A percentile compares a stretch with the other conserved stretches of the same genome.
phyloP scores from a whole-genome alignment of 2,888 invertebrate genomes.

The Anthophora plumipes region DNA sequence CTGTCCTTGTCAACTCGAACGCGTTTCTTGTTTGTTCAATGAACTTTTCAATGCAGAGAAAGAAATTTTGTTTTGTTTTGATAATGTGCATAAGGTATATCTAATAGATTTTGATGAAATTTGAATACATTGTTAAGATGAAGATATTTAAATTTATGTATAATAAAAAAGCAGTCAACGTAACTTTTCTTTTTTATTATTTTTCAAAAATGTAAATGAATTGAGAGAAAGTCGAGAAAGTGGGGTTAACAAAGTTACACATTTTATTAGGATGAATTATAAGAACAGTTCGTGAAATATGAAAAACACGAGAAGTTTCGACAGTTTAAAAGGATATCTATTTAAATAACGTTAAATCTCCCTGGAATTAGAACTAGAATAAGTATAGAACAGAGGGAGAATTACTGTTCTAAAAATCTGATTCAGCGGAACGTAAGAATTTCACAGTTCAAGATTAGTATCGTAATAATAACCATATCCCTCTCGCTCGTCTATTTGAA shows the following conservation, averaged over 20 bases:
- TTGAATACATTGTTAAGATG: too few species aligned
- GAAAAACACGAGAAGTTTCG: conserved; percentile 3
- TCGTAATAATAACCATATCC: neutral
- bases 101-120: too few species aligned
- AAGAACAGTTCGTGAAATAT: neutral
- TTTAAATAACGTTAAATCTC: neutral
- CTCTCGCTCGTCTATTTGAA: neutral
- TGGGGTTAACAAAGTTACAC: neutral
- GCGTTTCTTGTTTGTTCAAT: too few species aligned
- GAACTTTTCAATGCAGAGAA: too few species aligned
- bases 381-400: neutral
- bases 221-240: neutral
- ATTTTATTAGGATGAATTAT: too few species aligned
- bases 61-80: too few species aligned
- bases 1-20: too few species aligned
- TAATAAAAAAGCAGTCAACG: too few species aligned
- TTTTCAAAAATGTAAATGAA: too few species aligned
- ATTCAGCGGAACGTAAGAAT: neutral
- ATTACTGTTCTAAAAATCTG: neutral
- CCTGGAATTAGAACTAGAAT: neutral
- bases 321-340: neutral
- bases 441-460: neutral
- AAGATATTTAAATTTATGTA: too few species aligned
- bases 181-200: too few species aligned
- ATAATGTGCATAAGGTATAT: too few species aligned